Evolutionary conservation across 2,888 invertebrate genomes (phyloP).

Genomic region (Celastrina argiolus): DNA sequence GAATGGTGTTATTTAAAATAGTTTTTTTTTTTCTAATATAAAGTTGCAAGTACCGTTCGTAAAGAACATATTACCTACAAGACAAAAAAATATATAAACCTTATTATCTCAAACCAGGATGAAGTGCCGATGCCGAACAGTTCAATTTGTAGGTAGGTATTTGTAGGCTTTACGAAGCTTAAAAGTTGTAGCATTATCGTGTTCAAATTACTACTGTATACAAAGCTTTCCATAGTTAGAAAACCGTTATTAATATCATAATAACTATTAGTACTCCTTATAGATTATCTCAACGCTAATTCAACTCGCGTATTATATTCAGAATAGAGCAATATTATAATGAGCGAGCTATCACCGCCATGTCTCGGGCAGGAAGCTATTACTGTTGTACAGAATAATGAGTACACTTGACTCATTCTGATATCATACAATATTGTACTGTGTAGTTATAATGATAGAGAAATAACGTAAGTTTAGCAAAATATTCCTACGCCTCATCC

Average conservation of each 20-base stretch:
- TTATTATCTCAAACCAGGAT: no score
- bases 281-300: background rate
- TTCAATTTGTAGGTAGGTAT: no score
- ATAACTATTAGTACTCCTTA: background rate
- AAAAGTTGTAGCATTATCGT: no score
- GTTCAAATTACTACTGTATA: no score
- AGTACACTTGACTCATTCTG: constrained; percentile 5
- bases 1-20: background rate
- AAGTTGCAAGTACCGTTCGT: no score
- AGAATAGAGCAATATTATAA: constrained; percentile 11
- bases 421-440: background rate
- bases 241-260: background rate
- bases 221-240: background rate
- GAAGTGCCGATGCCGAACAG: no score
- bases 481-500: background rate
- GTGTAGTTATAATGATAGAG: constrained; percentile 1
- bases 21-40: background rate
- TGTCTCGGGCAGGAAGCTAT: constrained; percentile 18
- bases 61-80: no score
- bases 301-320: background rate
- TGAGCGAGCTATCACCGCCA: constrained; percentile 13
- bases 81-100: no score
- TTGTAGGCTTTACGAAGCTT: no score
- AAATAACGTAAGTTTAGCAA: background rate
- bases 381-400: constrained; percentile 13